Conservation (phyloP, 2,113 vertebrate genomes). For the Machaerirhynchus nigripectus region DNA sequence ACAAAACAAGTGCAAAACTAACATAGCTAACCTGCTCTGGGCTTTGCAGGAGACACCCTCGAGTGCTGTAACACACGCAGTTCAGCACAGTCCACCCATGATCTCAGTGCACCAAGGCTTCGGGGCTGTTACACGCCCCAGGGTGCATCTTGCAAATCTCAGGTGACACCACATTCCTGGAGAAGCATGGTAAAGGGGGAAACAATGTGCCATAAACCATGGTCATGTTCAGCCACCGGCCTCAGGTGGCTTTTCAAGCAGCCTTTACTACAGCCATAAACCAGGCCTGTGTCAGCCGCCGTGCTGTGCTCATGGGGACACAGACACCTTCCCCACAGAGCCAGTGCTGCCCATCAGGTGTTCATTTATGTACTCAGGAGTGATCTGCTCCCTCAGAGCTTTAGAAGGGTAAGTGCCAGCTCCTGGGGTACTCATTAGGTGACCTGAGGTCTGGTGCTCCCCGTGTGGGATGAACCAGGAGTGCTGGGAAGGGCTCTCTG, state of each 20-base stretch:
- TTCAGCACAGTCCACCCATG: background rate
- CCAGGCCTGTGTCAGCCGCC: background rate
- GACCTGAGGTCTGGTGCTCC: background rate
- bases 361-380: accelerated
- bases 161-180: background rate
- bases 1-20: background rate
- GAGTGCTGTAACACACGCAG: background rate
- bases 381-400: background rate
- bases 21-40: background rate
- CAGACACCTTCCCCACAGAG: background rate
- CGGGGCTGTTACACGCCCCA: background rate
- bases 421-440: accelerated
- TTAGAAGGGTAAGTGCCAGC: background rate
- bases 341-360: background rate
- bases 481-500: background rate
- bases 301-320: accelerated
- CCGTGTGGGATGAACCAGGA: background rate
- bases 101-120: background rate
- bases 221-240: background rate
- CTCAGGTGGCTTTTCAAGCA: background rate
- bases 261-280: background rate
- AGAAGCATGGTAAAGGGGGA: background rate
- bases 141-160: background rate
- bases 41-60: background rate
- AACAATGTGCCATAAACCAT: background rate